Conservation (phyloP, 2,888 invertebrate genomes). For the Zaprionus obscuricornis region DNA sequence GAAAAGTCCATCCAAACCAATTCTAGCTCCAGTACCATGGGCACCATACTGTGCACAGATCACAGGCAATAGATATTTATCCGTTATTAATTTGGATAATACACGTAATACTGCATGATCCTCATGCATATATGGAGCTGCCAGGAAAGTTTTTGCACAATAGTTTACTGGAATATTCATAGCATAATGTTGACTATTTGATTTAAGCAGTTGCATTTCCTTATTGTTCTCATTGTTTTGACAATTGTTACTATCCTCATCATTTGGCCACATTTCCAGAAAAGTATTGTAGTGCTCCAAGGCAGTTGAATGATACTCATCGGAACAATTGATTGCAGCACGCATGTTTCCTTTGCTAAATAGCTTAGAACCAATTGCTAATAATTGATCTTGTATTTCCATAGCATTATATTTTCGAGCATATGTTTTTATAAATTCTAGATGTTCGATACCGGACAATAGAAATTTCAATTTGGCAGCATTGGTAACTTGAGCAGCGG, state of each 20-base stretch:
- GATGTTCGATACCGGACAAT: conserved; percentile 90
- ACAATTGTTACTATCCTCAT: too few relatives aligned
- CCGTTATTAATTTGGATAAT: conserved; percentile 89
- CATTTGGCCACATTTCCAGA: conserved; percentile 68
- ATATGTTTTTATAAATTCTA: conserved; percentile 90
- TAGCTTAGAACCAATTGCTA: conserved; percentile 86
- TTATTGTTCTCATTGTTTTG: conserved; percentile 47
- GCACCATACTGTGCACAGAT: conserved; percentile 96
- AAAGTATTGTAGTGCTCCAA: conserved; percentile 82
- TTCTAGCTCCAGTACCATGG: conserved; percentile 93
- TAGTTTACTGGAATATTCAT: conserved; percentile 95
- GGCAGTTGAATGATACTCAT: conserved; percentile 80
- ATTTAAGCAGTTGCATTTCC: conserved; percentile 84
- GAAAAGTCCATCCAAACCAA: conserved; percentile 90
- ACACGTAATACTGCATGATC: conserved; percentile 91
- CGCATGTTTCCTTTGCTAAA: conserved; percentile 88
- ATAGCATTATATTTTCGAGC: conserved; percentile 87
- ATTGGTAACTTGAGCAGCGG: conserved; percentile 90
- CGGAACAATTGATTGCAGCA: conserved; percentile 87
- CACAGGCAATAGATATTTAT: conserved; percentile 93
- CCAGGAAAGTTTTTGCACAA: conserved; percentile 90
- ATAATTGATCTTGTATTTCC: conserved; percentile 86
- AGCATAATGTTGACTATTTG: conserved; percentile 89
- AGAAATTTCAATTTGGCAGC: conserved; percentile 89
- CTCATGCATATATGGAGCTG: conserved; percentile 90